phyloP scores from a whole-genome alignment of 2,888 invertebrate genomes.

The Heliothis peltigera region DNA sequence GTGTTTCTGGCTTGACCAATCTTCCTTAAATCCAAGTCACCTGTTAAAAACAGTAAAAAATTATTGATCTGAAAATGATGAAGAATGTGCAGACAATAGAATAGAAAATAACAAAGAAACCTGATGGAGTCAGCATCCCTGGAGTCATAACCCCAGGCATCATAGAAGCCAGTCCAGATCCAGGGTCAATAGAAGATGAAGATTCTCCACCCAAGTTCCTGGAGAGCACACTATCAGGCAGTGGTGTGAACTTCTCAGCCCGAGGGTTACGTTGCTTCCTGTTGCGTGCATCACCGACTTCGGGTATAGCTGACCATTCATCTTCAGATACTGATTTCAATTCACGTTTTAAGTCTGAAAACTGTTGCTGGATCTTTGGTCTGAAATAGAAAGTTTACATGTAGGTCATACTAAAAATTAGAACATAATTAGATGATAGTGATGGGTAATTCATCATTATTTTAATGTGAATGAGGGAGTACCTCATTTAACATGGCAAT shows the following conservation, averaged over 20 bases:
- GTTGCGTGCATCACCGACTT: constrained; percentile 99
- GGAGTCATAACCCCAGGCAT: constrained; percentile 96
- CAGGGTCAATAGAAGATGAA: constrained; percentile 94
- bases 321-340: constrained; percentile 95
- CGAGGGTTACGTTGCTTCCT: constrained; percentile 98
- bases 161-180: constrained; percentile 96
- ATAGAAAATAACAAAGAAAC: constrained; percentile 61
- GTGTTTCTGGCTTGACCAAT: constrained; percentile 99
- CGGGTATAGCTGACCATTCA: constrained; percentile 99
- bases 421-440: no score
- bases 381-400: no score
- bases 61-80: neutral
- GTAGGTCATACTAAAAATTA: no score
- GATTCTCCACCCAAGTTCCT: constrained; percentile 96
- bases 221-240: constrained; percentile 98
- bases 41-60: constrained; percentile 67
- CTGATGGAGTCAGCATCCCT: constrained; percentile 96
- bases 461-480: no score
- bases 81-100: neutral
- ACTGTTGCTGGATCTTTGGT: constrained; percentile 99
- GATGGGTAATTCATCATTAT: no score
- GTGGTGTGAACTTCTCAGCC: constrained; percentile 98
- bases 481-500: no score
- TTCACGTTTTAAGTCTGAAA: constrained; percentile 98
- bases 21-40: constrained; percentile 98